Base-by-base conservation (phyloP, 2,888 invertebrate genomes). In the Leucophenga maculata region DNA sequence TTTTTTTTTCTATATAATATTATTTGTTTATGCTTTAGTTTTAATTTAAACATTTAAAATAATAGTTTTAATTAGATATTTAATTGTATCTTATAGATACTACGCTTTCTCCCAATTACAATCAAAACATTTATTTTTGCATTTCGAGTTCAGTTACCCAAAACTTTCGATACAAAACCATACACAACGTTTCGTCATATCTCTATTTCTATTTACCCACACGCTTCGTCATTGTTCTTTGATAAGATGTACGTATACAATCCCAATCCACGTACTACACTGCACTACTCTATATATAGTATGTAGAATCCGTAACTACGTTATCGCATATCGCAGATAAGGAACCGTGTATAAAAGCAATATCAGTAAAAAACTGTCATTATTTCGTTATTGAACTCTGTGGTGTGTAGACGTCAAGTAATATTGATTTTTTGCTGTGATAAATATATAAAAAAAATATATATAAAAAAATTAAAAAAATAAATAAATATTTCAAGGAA, bases 371-470 rank as follows among this genome's bases (percentile, higher is more conserved):
- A 57, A 84, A 82, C 77, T 81, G 82, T 78, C 81, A 81, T 84
- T 84, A 84, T 83, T 81, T 82, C 81, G 74, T 79, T 83, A 81
- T 84, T 80, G 81, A 84, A 80, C 84, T 75, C 75, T 79, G 69
- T 71, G 73, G 81, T 78, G 82, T 73, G 74, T 32, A 62, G 65
- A 57, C 18, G 48, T 60, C 39, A 18, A 14, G 39, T 39, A 11
- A 31, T 60, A 20, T 60, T 9, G 39, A 39, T 48, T 64, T 16
- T 59, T 59, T 6, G 26, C 31, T 50, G 14, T 26, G 20, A 13
- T 14, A 55, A 26, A 18, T 13, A 22, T 13, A 13, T 26, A 20
- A 55, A 55, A 55, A 55, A 55, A 55, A n/a, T n/a, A n/a, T n/a
- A n/a, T n/a, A n/a, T n/a, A 55, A 55, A 22, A 20, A 55, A 20